Percentiles rank a stretch among this genome's conserved stretches.
Conservation (phyloP, 2,113 vertebrate genomes). For the Phoenicopterus ruber region DNA sequence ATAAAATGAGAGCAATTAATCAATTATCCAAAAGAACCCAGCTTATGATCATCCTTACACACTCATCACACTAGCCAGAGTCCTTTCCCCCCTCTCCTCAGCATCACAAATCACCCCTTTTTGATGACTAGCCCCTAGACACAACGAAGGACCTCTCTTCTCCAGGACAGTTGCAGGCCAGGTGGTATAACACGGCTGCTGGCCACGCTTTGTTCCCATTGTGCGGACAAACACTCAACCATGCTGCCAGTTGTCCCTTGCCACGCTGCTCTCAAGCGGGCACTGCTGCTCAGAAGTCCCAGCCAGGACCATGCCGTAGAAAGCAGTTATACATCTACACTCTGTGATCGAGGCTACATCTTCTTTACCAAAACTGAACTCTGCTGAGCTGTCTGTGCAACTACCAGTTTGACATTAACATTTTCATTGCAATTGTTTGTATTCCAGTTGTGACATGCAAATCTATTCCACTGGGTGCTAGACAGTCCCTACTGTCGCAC, state of each 20-base stretch:
- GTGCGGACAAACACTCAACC: not conserved
- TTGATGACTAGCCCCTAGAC: not conserved
- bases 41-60: not conserved
- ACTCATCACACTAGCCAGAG: not conserved
- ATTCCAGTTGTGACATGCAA: not conserved
- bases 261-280: not conserved
- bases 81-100: not conserved
- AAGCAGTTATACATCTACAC: accelerated
- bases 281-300: not conserved
- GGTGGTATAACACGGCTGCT: accelerated
- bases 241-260: not conserved
- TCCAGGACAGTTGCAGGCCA: accelerated
- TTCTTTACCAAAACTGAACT: not conserved
- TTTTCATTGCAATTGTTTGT: accelerated
- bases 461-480: not conserved
- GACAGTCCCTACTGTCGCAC: not conserved
- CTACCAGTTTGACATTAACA: accelerated
- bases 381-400: not conserved
- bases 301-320: not conserved
- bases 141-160: not conserved
- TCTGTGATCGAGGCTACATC: not conserved
- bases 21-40: not conserved
- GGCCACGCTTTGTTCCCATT: not conserved
- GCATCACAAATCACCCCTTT: not conserved
- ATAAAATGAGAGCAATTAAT: conserved; percentile 57